A percentile compares a stretch with the other conserved stretches of the same genome.
Conservation (phyloP, 2,113 vertebrate species). For the Microtus oregoni region DNA sequence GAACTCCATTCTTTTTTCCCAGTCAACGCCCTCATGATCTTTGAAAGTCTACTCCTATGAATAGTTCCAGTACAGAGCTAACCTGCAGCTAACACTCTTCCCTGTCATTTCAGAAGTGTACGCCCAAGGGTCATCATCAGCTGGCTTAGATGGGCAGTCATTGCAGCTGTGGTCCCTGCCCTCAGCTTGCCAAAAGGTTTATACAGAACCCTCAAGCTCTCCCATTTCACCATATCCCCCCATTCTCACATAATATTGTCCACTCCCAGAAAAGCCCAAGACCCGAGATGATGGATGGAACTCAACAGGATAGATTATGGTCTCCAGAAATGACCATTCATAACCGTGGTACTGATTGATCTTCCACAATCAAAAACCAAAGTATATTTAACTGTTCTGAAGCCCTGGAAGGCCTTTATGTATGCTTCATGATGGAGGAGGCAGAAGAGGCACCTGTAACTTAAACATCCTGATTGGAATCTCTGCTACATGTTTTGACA, state of each 20-base stretch:
- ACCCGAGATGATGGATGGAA: not conserved
- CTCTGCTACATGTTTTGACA: not conserved
- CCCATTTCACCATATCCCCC: rapidly evolving
- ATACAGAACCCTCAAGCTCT: not conserved
- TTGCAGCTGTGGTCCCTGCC: not conserved
- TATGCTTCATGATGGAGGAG: not conserved
- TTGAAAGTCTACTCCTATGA: not conserved
- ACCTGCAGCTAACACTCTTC: not conserved
- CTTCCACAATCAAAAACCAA: not conserved
- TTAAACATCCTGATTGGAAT: not conserved
- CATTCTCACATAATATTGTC: not conserved
- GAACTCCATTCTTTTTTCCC: not conserved
- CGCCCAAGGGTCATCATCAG: not conserved
- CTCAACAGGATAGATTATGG: not conserved
- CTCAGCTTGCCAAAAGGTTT: too few relatives aligned
- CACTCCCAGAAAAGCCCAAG: not conserved
- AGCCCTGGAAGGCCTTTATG: not conserved
- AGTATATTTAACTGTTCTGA: not conserved
- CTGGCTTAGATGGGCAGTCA: not conserved
- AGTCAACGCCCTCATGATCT: not conserved
- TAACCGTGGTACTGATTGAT: not conserved
- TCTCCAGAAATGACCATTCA: not conserved
- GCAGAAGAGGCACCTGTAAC: not conserved
- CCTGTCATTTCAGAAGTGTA: not conserved
- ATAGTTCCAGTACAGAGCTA: not conserved